phyloP scores from a whole-genome alignment of 2,888 invertebrate species.

The Rhogogaster chlorosoma region DNA sequence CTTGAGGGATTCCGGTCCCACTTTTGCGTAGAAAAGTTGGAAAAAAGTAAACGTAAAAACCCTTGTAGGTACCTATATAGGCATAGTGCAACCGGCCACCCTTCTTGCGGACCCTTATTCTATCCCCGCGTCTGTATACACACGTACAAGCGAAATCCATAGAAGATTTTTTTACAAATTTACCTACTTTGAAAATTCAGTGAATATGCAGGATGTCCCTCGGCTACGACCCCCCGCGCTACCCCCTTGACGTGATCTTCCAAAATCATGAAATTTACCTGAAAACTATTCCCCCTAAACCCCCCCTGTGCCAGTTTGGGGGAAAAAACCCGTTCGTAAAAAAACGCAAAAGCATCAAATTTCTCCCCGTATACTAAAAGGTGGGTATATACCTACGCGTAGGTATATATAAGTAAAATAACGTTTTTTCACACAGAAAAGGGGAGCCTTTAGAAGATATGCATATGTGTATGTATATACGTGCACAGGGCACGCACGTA shows the following conservation, averaged over 20 bases:
- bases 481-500: neutral
- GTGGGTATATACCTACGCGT: neutral
- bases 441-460: neutral
- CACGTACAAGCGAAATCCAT: conserved; percentile 32
- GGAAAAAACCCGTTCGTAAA: conserved; percentile 52
- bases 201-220: conserved; percentile 75
- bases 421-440: conserved; percentile 76
- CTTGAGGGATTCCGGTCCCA: neutral
- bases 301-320: neutral
- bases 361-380: conserved; percentile 68
- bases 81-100: neutral
- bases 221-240: conserved; percentile 28
- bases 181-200: conserved; percentile 54
- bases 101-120: neutral
- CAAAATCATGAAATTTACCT: conserved; percentile 74
- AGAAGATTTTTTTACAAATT: conserved; percentile 61
- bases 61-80: neutral
- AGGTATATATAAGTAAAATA: conserved; percentile 64
- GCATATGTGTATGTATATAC: neutral
- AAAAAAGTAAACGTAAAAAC: neutral
- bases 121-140: neutral
- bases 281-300: neutral
- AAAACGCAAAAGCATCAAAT: conserved; percentile 69
- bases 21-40: conserved; percentile 4
- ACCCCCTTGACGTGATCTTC: conserved; percentile 67